Evolutionary conservation across 2,888 invertebrate species (phyloP).

Genomic region (Ischnura elegans): DNA sequence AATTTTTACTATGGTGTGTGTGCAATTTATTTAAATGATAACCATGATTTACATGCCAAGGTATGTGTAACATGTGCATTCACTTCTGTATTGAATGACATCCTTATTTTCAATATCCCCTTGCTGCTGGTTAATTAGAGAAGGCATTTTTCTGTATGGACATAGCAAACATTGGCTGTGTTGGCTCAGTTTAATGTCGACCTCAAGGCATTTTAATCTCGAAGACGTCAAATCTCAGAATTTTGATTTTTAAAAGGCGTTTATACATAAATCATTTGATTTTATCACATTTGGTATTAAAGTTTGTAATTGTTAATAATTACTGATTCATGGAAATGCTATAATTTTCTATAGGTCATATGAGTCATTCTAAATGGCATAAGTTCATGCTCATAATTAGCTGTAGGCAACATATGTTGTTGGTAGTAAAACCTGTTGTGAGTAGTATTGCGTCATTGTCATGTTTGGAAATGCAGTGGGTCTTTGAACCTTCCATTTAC

Average conservation of each 20-base stretch:
- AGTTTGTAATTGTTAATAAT: conserved; percentile 39
- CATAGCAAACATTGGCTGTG: conserved; percentile 53
- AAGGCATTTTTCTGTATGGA: conserved; percentile 51
- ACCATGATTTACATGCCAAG: conserved; percentile 32
- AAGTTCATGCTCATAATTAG: conserved; percentile 57
- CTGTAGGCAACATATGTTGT: conserved; percentile 59
- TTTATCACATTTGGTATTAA: conserved; percentile 35
- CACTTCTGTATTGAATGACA: conserved; percentile 42
- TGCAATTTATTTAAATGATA: conserved; percentile 52
- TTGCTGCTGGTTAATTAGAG: conserved; percentile 20
- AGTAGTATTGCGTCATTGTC: conserved; percentile 60
- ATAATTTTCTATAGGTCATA: conserved; percentile 53
- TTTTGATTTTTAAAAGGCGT: background rate
- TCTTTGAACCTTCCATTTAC: conserved; percentile 46
- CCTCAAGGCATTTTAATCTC: conserved; percentile 28
- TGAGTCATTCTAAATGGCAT: conserved; percentile 59
- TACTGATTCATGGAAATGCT: conserved; percentile 57
- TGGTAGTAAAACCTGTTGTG: conserved; percentile 53
- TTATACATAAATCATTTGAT: conserved; percentile 16
- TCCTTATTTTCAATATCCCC: conserved; percentile 38
- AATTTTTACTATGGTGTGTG: conserved; percentile 50
- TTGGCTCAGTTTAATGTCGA: conserved; percentile 60
- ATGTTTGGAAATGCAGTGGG: conserved; percentile 41
- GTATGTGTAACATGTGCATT: conserved; percentile 39
- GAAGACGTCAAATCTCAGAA: background rate